Evolutionary conservation across 1,140 invertebrate species (phyloP), one percentile per base, ranked within the genome.

Genomic region (Spodoptera litura): DNA sequence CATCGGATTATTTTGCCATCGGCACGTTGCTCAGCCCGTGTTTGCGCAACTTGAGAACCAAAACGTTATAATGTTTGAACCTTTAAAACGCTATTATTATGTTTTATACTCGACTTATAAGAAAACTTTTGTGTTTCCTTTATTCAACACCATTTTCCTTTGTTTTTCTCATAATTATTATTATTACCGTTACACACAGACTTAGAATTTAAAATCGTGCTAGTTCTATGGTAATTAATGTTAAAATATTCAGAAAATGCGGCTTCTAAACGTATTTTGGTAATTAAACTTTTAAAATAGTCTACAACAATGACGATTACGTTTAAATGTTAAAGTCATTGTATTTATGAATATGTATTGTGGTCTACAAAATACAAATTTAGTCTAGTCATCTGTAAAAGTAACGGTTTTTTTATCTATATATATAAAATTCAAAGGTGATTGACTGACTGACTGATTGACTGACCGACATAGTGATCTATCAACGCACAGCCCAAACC

Each of bases 211-310:
- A 44, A 44, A 44, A 44, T 6, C 38, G 38, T 44, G 38, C 38
- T 10, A 44, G 38, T 44, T 0, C 38, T 44, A 44, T 44, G 6
- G 2, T 61, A 59, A 59, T 61, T 4, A 1, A 27, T 13, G 31
- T 12, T 20, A 8, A 44, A 64, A 66, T 35, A 38, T n/a, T n/a
- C 31, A 62, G 0, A n/a, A 3, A 11, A 49, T 13, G 31, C 15
- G 20, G 12, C 13, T 64, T 35, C 2, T 64, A 49, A 44, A 49
- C 15, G 20, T 66, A 66, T 66, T 71, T 71, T 56, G 31, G 51
- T 56, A 56, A 71, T 71, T 71, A 71, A 15, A 55, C 68, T 71
- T 55, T 15, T 38, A 38, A 56, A 55, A 56, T 55, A 10, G 52
- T 55, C 6, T 25, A 56, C 3, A 38, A 20, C n/a, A 38, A 35